Conservation (phyloP, 2,888 invertebrate species). For the Cataglyphis albicans region DNA sequence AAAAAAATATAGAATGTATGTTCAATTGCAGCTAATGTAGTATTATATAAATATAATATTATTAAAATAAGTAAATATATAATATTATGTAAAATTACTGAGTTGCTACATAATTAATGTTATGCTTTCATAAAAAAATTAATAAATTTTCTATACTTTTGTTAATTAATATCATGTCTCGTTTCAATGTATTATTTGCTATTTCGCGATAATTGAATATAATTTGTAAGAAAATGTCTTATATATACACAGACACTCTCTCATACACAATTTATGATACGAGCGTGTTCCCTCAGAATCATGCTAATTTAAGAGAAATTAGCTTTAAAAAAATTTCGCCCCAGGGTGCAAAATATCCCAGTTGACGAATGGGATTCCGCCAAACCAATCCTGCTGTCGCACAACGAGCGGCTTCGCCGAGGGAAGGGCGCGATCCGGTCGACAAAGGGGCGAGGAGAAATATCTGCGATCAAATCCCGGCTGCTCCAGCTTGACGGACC, state of each 20-base stretch:
- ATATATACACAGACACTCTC: neutral
- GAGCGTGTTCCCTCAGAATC: neutral
- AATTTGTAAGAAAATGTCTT: neutral
- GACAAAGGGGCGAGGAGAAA: slow-evolving; percentile 59
- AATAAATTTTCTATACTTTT: neutral
- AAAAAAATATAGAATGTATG: neutral
- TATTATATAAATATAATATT: too few species aligned
- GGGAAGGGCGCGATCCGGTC: slow-evolving; percentile 61
- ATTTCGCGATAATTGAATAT: neutral
- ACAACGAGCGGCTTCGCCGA: slow-evolving; percentile 61
- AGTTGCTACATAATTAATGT: neutral
- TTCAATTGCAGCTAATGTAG: neutral
- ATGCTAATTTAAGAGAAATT: slow-evolving; percentile 27
- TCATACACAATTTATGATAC: neutral
- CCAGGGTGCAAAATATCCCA: slow-evolving; percentile 12
- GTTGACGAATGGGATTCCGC: slow-evolving; percentile 43
- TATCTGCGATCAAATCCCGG: slow-evolving; percentile 81
- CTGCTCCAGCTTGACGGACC: slow-evolving; percentile 76
- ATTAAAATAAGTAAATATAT: too few species aligned
- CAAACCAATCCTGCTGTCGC: slow-evolving; percentile 39
- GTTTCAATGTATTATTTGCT: neutral
- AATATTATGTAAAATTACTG: too few species aligned
- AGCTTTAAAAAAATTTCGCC: slow-evolving; percentile 32
- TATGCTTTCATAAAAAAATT: neutral
- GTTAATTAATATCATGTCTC: neutral